Evolutionary conservation across 2,888 invertebrate species (phyloP).

Genomic region (Tipula confusa): DNA sequence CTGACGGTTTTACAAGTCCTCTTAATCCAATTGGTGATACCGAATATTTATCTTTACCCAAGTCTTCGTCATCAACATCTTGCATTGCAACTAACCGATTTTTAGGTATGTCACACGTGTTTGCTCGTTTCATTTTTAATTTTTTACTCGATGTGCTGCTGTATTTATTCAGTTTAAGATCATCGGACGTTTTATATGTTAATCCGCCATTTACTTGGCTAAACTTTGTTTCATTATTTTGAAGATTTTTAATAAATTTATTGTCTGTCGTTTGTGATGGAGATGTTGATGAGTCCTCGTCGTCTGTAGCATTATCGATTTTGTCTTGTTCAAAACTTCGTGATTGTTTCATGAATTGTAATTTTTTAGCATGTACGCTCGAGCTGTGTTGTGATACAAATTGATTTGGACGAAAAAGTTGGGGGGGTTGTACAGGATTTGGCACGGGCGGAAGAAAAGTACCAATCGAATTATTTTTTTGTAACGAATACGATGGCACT

Average conservation of each 20-base stretch:
- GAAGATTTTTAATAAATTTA: neutral
- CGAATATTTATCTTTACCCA: slow-evolving; percentile 49
- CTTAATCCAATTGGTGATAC: slow-evolving; percentile 51
- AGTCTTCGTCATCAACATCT: slow-evolving; percentile 39
- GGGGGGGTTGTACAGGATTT: slow-evolving; percentile 34
- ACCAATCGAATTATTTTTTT: slow-evolving; percentile 14
- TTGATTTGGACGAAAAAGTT: slow-evolving; percentile 45
- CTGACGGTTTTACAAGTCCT: slow-evolving; percentile 50
- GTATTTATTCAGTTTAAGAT: neutral
- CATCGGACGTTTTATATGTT: slow-evolving; percentile 37
- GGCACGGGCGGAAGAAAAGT: neutral
- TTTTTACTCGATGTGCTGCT: slow-evolving; percentile 52
- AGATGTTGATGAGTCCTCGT: slow-evolving; percentile 37
- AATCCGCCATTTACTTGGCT: slow-evolving; percentile 34
- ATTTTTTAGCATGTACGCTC: slow-evolving; percentile 28
- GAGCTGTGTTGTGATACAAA: slow-evolving; percentile 40
- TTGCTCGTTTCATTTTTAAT: slow-evolving; percentile 78
- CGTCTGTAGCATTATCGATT: neutral
- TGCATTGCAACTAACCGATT: neutral
- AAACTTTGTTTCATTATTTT: slow-evolving; percentile 16
- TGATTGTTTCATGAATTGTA: slow-evolving; percentile 37
- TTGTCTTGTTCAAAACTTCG: slow-evolving; percentile 36
- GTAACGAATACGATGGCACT: neutral
- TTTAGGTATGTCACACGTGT: slow-evolving; percentile 81
- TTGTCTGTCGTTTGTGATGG: slow-evolving; percentile 36